These are phyloP conservation scores for Calidris pygmaea DNA, from an alignment of 2,113 vertebrate species.

Conservation along the genomic window DNA sequence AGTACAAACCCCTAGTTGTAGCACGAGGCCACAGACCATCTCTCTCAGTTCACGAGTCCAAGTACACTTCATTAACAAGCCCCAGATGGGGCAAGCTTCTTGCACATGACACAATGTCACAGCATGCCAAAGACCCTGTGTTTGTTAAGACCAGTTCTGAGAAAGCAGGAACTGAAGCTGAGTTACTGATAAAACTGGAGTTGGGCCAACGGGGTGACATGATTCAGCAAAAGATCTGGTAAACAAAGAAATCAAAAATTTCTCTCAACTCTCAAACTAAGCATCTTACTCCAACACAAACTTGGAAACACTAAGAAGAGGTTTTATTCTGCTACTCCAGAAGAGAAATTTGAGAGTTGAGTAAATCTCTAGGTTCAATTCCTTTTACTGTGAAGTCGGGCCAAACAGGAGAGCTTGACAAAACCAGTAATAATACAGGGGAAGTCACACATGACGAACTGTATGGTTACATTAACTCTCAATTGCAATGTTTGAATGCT, in stretches of 20 bases:
- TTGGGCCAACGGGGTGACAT: background rate
- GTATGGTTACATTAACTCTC: background rate
- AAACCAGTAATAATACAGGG: background rate
- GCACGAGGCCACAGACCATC: fast-evolving
- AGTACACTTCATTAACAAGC: background rate
- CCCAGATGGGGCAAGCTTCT: background rate
- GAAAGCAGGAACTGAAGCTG: background rate
- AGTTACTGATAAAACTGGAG: background rate
- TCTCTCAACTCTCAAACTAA: background rate
- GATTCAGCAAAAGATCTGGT: background rate
- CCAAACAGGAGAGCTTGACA: background rate
- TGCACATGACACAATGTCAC: background rate
- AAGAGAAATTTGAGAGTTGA: background rate
- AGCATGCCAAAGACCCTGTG: background rate
- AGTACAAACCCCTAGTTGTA: background rate
- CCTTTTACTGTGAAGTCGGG: background rate
- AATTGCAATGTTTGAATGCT: background rate
- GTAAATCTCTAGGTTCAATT: background rate
- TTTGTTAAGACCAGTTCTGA: background rate
- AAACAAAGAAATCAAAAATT: background rate
- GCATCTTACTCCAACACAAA: background rate
- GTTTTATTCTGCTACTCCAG: background rate
- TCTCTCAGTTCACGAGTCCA: background rate
- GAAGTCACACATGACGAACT: background rate
- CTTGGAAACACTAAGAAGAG: background rate